Evolutionary conservation across 2,888 invertebrate species (phyloP), one percentile per base, ranked within the genome.

Genomic region (Pterostichus madidus): DNA sequence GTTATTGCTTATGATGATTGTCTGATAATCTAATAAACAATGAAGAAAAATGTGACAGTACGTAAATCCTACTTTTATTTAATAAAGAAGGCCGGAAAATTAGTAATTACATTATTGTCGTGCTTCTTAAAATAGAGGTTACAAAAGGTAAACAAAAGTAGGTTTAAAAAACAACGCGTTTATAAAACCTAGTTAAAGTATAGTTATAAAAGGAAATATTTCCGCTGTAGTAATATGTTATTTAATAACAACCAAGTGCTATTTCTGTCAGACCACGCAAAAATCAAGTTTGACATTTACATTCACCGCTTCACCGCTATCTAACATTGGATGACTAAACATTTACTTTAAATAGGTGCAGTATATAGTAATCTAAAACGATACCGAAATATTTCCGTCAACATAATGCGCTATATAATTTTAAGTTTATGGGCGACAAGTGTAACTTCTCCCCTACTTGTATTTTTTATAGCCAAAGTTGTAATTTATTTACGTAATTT

Each of bases 331-430:
- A 49, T 49, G 31, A 59, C 59, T 59, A 59, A 59, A 59, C 59
- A 59, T 59, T 59, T 59, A 31, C 59, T 59, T 31, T 59, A 59
- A 59, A 59, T 59, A 59, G 59, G 24, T 59, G 59, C 59, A 59
- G 59, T 59, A 59, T n/a, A n/a, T n/a, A n/a, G 2, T 24, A 24
- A 59, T 59, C 59, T 31, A 31, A 59, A 59, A 31, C 8, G 59
- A 59, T 59, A 59, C 59, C 31, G 11, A 59, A 59, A 31, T 59
- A 59, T 59, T 59, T 31, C 59, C 59, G 59, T 31, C 59, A 31
- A 59, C 59, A 59, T 59, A 59, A 59, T 31, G 31, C 59, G 24
- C 59, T 17, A 4, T 31, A 59, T 59, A 59, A 31, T 24, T 10
- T 59, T 59, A 59, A 59, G 31, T 59, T 59, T 59, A 59, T 59